Conservation (phyloP, 2,113 vertebrate species). For the Pluvianellus socialis region DNA sequence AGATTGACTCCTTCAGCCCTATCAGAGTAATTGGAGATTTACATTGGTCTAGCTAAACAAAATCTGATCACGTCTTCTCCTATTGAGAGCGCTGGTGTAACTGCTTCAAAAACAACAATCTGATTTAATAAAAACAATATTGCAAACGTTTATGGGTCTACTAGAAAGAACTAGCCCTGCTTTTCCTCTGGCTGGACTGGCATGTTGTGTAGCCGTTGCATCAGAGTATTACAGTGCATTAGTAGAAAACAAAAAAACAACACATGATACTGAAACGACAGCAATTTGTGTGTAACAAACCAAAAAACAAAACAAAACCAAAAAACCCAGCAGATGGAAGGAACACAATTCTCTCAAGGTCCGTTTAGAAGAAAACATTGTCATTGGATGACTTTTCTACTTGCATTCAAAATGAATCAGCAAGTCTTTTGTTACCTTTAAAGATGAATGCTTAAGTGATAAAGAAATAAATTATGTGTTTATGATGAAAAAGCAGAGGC, state of each 20-base stretch:
- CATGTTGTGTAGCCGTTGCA: not conserved
- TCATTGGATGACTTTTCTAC: not conserved
- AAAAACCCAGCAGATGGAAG: not conserved
- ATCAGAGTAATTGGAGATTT: not conserved
- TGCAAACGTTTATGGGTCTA: not conserved
- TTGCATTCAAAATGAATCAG: not conserved
- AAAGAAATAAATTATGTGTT: not conserved
- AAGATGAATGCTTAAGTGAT: not conserved
- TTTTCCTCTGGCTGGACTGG: not conserved
- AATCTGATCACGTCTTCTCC: not conserved
- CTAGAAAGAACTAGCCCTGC: not conserved
- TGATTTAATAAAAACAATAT: not conserved
- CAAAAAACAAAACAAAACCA: not conserved
- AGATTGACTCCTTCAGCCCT: not conserved
- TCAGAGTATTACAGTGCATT: not conserved
- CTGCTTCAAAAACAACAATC: not conserved
- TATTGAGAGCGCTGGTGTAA: fast-evolving
- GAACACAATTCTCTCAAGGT: not conserved
- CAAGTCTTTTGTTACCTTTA: not conserved
- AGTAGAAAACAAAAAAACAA: not conserved
- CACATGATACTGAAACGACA: not conserved
- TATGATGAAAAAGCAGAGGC: not conserved
- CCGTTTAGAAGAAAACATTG: not conserved
- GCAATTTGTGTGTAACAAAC: not conserved
- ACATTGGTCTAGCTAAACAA: not conserved